These are phyloP conservation scores for Orchestia grillus DNA, from an alignment of 1,140 invertebrate genomes.

Conservation along the genomic window DNA sequence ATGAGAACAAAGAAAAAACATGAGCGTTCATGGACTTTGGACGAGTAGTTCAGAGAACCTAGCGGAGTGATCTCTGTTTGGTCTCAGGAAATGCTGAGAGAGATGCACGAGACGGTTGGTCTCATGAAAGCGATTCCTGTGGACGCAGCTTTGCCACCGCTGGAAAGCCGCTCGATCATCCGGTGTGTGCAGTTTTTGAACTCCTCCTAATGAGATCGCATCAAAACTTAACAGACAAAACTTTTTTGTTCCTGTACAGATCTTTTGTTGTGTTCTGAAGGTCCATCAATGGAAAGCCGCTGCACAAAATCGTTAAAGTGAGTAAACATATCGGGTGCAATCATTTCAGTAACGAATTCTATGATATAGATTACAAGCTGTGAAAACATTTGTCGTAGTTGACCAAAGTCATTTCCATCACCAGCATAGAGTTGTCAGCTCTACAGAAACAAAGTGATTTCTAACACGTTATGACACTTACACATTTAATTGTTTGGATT, in stretches of 20 bases:
- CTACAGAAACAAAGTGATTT: too few relatives aligned
- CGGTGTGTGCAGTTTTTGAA: neutral
- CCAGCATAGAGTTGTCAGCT: too few relatives aligned
- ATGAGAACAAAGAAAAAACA: neutral
- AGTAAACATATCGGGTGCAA: neutral
- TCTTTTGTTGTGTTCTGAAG: neutral
- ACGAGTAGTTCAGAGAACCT: neutral
- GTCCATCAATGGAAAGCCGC: neutral
- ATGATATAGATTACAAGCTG: too few relatives aligned
- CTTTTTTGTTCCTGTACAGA: neutral
- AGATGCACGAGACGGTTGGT: neutral
- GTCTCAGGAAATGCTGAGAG: neutral
- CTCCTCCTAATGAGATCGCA: neutral
- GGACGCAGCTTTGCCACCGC: neutral
- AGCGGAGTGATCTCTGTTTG: too few relatives aligned
- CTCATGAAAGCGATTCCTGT: neutral
- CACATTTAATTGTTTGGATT: too few relatives aligned
- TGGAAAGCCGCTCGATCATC: neutral
- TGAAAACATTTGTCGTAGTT: too few relatives aligned
- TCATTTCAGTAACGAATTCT: too few relatives aligned
- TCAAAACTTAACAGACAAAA: neutral
- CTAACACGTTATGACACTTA: too few relatives aligned
- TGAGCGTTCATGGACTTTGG: neutral
- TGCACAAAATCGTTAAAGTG: neutral
- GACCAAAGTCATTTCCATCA: too few relatives aligned